A percentile compares a stretch with the other conserved stretches of the same genome.
phyloP scores from a whole-genome alignment of 2,797 vertebrate genomes.

The Catharus ustulatus region DNA sequence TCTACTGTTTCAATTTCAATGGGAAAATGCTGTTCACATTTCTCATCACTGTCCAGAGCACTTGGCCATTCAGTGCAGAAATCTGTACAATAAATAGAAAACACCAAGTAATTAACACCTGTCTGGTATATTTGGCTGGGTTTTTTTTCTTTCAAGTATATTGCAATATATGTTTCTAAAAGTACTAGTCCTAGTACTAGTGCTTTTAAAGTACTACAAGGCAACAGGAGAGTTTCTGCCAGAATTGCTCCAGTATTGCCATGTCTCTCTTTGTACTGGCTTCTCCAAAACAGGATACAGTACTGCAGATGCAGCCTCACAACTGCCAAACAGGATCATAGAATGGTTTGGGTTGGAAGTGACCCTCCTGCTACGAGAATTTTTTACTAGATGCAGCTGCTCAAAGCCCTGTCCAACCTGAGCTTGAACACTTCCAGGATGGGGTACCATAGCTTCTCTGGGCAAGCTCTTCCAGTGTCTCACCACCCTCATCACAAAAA shows the following conservation, averaged over 20 bases:
- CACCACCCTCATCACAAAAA: not conserved
- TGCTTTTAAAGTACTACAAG: not conserved
- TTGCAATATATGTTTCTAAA: not conserved
- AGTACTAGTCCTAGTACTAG: not conserved
- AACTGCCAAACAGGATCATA: accelerated
- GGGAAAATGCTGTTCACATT: conserved; percentile 87
- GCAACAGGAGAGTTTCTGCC: not conserved
- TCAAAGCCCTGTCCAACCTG: not conserved
- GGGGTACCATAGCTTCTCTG: not conserved
- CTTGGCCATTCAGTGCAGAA: conserved; percentile 96
- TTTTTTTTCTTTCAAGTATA: not conserved
- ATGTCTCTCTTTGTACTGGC: not conserved
- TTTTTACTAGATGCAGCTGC: not conserved
- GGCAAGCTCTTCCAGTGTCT: not conserved
- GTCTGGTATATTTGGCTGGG: not conserved
- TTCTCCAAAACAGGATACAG: not conserved
- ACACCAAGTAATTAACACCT: not conserved
- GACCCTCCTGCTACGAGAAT: not conserved
- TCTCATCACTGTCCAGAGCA: conserved; percentile 83
- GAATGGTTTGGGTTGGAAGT: not conserved
- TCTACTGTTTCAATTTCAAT: conserved; percentile 84
- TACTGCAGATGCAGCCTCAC: not conserved
- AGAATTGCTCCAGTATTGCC: not conserved
- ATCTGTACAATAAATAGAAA: conserved; percentile 73
- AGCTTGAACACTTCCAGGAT: not conserved